phyloP scores from a whole-genome alignment of 64 coral and sea anemone genomes.

The Porites lutea region DNA sequence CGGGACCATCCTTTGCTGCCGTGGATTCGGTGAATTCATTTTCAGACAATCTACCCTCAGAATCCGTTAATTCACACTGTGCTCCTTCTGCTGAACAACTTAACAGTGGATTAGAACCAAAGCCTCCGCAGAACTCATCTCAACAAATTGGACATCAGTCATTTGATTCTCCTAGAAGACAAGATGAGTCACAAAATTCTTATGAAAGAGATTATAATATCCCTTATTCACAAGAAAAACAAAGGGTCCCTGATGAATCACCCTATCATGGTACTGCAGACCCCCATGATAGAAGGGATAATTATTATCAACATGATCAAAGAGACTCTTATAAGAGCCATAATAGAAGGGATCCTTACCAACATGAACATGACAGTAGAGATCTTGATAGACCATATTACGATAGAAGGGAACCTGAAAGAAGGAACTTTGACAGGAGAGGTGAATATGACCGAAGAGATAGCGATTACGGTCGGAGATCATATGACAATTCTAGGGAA shows the following conservation, averaged over 20 bases:
- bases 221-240: background rate
- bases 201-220: background rate
- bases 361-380: slow-evolving; percentile 30
- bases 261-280: background rate
- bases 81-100: background rate
- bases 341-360: slow-evolving; percentile 4
- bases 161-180: slow-evolving; percentile 6
- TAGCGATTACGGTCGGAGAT: background rate
- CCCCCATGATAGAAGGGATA: background rate
- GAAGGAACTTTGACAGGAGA: slow-evolving; percentile 5
- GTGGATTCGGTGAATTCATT: background rate
- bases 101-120: background rate
- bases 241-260: background rate
- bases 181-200: background rate
- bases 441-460: slow-evolving; percentile 15
- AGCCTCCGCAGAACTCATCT: background rate
- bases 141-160: background rate
- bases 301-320: background rate
- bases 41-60: background rate
- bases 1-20: background rate
- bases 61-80: background rate
- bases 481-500: slow-evolving; percentile 10
- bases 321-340: background rate
- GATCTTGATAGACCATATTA: background rate
- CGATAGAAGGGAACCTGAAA: background rate